Conservation (phyloP, 2,797 vertebrate genomes). For the Euthynnus affinis region DNA sequence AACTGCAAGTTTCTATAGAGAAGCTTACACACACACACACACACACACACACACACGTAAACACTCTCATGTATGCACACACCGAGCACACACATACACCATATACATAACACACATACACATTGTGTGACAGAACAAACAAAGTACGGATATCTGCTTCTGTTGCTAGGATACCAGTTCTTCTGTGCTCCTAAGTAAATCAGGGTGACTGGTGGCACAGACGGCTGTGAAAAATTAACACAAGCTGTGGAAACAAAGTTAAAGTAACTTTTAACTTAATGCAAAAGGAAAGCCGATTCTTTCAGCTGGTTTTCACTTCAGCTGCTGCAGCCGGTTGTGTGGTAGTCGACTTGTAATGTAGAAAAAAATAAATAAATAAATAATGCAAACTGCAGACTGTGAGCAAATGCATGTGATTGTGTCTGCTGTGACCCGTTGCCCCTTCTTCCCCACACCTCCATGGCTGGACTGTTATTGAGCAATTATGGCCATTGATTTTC, state of each 20-base stretch:
- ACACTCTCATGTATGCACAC: background rate
- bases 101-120: slow-evolving; percentile 22
- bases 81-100: slow-evolving; percentile 1
- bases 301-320: slow-evolving; percentile 22
- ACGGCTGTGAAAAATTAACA: slow-evolving; percentile 77
- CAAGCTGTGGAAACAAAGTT: slow-evolving; percentile 70
- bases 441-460: slow-evolving; percentile 44
- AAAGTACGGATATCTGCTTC: slow-evolving; percentile 74
- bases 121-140: slow-evolving; percentile 70
- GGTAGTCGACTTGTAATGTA: background rate
- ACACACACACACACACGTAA: background rate
- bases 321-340: background rate
- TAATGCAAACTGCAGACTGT: slow-evolving; percentile 19
- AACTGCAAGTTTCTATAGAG: slow-evolving; percentile 59
- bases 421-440: slow-evolving; percentile 47
- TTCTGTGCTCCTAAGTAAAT: slow-evolving; percentile 78
- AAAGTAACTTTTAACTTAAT: slow-evolving; percentile 64
- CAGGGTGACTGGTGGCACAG: slow-evolving; percentile 76
- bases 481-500: slow-evolving; percentile 82
- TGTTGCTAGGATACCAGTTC: slow-evolving; percentile 85
- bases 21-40: slow-evolving; percentile 15
- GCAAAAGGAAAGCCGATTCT: slow-evolving; percentile 25
- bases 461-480: slow-evolving; percentile 69
- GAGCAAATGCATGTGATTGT: slow-evolving; percentile 11
- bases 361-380: background rate